Base-by-base conservation (phyloP, 2,888 invertebrate genomes). In the Eurytoma californica region DNA sequence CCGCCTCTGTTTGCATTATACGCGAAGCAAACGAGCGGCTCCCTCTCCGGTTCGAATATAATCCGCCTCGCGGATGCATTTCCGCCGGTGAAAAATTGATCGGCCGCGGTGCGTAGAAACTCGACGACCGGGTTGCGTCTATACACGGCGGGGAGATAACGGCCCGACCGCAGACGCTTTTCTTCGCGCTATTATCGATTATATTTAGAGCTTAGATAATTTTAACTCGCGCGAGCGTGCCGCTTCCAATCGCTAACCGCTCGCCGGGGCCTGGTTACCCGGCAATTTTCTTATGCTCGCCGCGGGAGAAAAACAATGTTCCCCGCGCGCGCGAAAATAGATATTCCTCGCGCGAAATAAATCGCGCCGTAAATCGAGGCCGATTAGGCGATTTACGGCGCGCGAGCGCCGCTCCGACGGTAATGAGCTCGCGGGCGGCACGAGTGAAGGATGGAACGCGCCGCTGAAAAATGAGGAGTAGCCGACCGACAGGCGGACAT, bases 401-500 rank as follows among this genome's bases (percentile, higher is more conserved):
- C n/a, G 53, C 53, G 53, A n/a, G 14, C 3, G 53, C 14, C 53
- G n/a, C 53, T 14, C 16, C 53, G 53, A n/a, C 53, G 53, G 16
- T n/a, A 53, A n/a, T 53, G 16, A n/a, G 53, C 16, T 14, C 47
- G 66, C 39, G 18, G n/a, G 39, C 49, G n/a, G 18, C 60, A 51
- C n/a, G 53, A 57, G 67, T 39, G 53, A 13, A 51, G 14, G 28
- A 18, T 3, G 20, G 30, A 9, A 24, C 20, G 12, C 9, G 51
- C 20, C 30, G 66, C 28, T 78, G 72, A 78, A 77, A 78, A 80
- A 80, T 75, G 78, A 76, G 28, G 39, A 53, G 65, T 78, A 79
- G 57, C 16, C 51, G 63, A 58, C 67, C 51, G 75, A 78, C 78
- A 81, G 78, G 73, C 75, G 28, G 57, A 61, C 63, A 81, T 77